Conservation (phyloP, 1,140 invertebrate species). For the Drosophila sp. region DNA sequence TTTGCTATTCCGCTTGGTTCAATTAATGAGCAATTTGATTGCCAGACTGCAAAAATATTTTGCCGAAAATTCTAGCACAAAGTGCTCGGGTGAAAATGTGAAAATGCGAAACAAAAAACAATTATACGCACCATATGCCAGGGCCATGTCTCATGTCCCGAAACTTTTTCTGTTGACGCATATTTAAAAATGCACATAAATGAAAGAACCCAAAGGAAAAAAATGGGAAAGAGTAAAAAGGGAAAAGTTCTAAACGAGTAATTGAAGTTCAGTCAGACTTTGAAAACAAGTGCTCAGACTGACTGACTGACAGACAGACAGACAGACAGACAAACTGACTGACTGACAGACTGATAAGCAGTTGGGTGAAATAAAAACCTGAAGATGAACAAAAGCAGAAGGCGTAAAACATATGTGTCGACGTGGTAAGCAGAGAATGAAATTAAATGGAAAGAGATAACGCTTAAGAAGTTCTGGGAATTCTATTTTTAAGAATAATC, state of each 20-base stretch:
- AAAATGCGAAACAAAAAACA: constrained; percentile 14
- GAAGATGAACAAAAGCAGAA: constrained; percentile 2
- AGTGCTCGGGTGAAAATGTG: constrained; percentile 12
- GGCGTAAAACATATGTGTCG: constrained; percentile 11
- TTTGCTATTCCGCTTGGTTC: constrained; percentile 35
- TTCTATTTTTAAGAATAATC: background rate
- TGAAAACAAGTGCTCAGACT: constrained; percentile 16
- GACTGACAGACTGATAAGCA: constrained; percentile 30
- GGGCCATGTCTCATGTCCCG: constrained; percentile 20
- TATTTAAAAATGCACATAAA: constrained; percentile 27
- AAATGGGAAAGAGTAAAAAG: constrained; percentile 7
- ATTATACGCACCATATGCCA: constrained; percentile 35
- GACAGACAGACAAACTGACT: constrained; percentile 17
- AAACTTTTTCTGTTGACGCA: constrained; percentile 19
- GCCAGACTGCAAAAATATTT: constrained; percentile 51
- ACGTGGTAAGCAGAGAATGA: background rate
- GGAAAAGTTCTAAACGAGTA: constrained; percentile 37
- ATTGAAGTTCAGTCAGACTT: constrained; percentile 36
- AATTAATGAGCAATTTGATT: constrained; percentile 69
- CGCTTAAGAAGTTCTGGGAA: background rate
- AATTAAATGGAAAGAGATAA: background rate
- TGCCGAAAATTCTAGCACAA: background rate
- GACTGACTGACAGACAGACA: constrained; percentile 14
- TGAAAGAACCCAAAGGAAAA: background rate
- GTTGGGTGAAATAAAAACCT: constrained; percentile 28